These are phyloP conservation scores for Atherinosoma microstoma DNA, from an alignment of 2,797 vertebrate species.

Conservation along the genomic window DNA sequence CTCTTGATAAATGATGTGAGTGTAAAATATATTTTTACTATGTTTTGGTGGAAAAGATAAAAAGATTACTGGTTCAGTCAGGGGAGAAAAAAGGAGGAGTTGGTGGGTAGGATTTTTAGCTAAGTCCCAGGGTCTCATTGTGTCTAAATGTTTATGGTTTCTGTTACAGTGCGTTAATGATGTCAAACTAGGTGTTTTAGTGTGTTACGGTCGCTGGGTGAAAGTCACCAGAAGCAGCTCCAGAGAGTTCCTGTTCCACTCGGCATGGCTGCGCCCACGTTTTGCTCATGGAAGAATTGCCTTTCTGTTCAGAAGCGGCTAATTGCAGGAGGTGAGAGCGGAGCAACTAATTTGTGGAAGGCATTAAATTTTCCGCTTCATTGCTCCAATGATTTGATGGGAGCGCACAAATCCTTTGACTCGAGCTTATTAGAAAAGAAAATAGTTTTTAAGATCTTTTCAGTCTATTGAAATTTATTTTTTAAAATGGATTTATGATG, in stretches of 20 bases:
- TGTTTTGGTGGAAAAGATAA: not conserved
- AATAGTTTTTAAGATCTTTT: not conserved
- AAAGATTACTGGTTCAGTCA: not conserved
- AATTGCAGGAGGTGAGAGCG: constrained; percentile 52
- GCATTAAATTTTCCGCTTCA: constrained; percentile 55
- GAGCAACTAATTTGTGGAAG: constrained; percentile 39
- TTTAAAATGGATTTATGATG: not conserved
- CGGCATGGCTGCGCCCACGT: too few relatives aligned
- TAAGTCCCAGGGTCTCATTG: not conserved
- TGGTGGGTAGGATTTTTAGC: not conserved
- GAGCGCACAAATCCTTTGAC: constrained; percentile 21
- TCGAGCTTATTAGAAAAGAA: constrained; percentile 18
- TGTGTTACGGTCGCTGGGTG: constrained; percentile 23
- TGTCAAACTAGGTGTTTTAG: not conserved
- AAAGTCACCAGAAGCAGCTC: constrained; percentile 13
- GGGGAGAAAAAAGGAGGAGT: not conserved
- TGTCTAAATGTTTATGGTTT: not conserved
- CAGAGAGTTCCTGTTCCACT: constrained; percentile 10
- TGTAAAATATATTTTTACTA: not conserved
- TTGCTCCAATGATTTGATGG: constrained; percentile 37
- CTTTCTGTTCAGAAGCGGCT: constrained; percentile 42
- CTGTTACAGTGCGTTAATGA: constrained; percentile 2
- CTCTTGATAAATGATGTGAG: not conserved
- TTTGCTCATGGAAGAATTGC: constrained; percentile 25
- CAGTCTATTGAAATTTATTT: not conserved